Conservation (phyloP, 2,113 vertebrate species). For the Fulica atra region DNA sequence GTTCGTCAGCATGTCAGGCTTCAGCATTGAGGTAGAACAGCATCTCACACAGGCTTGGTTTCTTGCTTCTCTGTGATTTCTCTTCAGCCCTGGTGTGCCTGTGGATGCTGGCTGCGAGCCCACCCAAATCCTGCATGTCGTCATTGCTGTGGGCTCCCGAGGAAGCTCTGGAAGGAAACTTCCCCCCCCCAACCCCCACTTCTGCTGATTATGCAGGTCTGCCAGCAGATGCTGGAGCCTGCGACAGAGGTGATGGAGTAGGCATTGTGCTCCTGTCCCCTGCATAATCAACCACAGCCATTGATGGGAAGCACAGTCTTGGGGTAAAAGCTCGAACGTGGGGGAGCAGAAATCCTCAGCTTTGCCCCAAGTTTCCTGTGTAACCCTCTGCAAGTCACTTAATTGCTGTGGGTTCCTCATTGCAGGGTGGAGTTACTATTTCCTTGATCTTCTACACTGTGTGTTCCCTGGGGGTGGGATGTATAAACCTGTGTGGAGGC, state of each 20-base stretch:
- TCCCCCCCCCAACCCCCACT: background rate
- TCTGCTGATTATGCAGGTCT: conserved; percentile 13
- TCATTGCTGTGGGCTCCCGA: background rate
- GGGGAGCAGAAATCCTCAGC: conserved; percentile 10
- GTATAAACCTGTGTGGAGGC: background rate
- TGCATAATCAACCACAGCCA: background rate
- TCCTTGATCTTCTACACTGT: background rate
- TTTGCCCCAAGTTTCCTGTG: background rate
- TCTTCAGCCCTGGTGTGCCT: background rate
- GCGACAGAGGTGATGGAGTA: rapidly evolving
- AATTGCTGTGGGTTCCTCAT: background rate
- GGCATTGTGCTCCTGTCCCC: background rate
- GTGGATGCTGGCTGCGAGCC: background rate
- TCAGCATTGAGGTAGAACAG: background rate
- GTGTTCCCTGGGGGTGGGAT: background rate
- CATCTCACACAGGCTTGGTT: background rate
- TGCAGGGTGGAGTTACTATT: background rate
- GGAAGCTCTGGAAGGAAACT: conserved; percentile 42
- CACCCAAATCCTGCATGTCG: background rate
- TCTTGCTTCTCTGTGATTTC: background rate
- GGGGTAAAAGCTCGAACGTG: background rate
- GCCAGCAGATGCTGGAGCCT: background rate
- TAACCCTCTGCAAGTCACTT: background rate
- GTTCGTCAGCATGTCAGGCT: background rate
- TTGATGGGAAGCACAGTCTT: background rate